phyloP scores from a whole-genome alignment of 1,140 invertebrate species.

The Trinorchestia longiramus region DNA sequence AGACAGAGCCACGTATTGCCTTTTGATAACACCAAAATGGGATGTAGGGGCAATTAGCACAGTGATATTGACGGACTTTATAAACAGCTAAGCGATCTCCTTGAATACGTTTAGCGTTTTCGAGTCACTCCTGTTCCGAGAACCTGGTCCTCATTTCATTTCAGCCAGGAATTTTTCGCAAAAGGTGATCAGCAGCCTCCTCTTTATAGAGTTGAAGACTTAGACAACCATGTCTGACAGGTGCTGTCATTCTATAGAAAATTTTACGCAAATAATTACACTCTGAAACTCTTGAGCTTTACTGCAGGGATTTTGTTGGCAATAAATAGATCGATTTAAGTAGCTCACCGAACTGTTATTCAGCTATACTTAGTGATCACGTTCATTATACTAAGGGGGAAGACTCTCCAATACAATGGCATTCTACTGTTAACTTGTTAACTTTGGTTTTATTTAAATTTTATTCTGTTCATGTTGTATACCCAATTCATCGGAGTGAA shows the following conservation, averaged over 20 bases:
- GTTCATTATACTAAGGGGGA: too few relatives aligned
- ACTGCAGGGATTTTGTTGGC: not conserved
- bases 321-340: not conserved
- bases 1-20: not conserved
- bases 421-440: too few relatives aligned
- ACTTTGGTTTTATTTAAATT: too few relatives aligned
- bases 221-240: not conserved
- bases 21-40: not conserved
- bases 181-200: not conserved
- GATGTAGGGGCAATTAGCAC: not conserved
- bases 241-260: not conserved
- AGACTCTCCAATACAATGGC: too few relatives aligned
- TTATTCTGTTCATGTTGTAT: too few relatives aligned
- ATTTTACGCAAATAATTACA: not conserved
- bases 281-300: not conserved
- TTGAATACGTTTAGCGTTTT: not conserved
- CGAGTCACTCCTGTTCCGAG: conserved; percentile 37
- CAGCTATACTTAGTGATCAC: too few relatives aligned
- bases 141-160: not conserved
- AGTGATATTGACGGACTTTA: not conserved
- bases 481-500: too few relatives aligned
- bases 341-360: not conserved
- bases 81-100: conserved; percentile 31
- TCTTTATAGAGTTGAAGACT: not conserved
- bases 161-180: not conserved